A percentile compares a stretch with the other conserved stretches of the same genome.
Conservation (phyloP, 1,140 invertebrate genomes). For the Heliconius hewitsoni region DNA sequence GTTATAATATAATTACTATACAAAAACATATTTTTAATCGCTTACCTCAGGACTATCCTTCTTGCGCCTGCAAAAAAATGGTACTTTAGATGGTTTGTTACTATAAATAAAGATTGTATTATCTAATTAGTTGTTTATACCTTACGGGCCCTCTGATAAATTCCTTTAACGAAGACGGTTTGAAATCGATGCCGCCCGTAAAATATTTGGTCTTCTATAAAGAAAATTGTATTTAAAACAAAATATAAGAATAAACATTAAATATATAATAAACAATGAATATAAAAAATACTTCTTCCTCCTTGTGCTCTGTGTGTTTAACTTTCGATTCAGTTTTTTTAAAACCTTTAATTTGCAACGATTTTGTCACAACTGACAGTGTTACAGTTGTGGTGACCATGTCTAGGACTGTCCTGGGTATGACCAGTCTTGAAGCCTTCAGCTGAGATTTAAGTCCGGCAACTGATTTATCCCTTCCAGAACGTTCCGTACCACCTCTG, state of each 20-base stretch:
- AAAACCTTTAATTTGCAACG: conserved; percentile 38
- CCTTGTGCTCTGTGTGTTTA: conserved; percentile 19
- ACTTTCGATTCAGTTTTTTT: conserved; percentile 32
- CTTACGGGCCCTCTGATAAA: conserved; percentile 62
- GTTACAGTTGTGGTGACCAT: conserved; percentile 57
- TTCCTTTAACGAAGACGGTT: conserved; percentile 62
- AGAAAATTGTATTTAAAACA: conserved; percentile 25
- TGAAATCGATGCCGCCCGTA: conserved; percentile 55
- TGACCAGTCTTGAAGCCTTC: conserved; percentile 28
- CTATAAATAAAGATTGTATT: not conserved
- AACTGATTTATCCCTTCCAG: conserved; percentile 33
- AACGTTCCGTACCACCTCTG: not conserved
- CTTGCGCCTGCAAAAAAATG: conserved; percentile 30
- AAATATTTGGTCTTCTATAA: conserved; percentile 66
- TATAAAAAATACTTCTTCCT: conserved; percentile 44
- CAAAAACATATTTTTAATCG: not conserved
- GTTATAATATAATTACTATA: not conserved
- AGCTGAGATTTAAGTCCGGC: conserved; percentile 43
- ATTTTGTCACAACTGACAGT: conserved; percentile 61
- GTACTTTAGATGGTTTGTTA: too few species aligned
- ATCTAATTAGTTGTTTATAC: conserved; percentile 38
- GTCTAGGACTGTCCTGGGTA: conserved; percentile 52
- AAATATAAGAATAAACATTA: conserved; percentile 3
- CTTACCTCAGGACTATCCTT: conserved; percentile 41
- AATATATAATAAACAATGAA: conserved; percentile 1